Base-by-base conservation (phyloP, 2,113 vertebrate species). In the Gopherus flavomarginatus region DNA sequence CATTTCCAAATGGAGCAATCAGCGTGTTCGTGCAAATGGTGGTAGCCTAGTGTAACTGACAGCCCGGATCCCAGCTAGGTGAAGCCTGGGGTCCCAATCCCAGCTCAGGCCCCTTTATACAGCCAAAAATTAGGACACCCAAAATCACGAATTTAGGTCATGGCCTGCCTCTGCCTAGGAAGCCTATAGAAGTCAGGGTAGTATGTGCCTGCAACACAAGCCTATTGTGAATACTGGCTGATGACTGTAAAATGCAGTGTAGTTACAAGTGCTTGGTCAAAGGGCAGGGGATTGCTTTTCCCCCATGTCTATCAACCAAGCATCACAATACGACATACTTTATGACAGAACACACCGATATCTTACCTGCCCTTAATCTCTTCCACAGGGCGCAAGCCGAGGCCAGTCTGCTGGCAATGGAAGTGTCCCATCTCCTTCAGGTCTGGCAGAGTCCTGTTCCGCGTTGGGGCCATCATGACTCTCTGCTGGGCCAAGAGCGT, bases 401-500 rank as follows among this genome's bases (percentile, higher is more conserved):
- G 69, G 69, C 97, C 97, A 83, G 97, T 94, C 52, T 97, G 98
- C 89, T 98, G 97, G 52, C 98, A 98, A 80, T 98, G 98, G 62
- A 98, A 98, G 16, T 98, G 97, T 4, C 98, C 98, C 54, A 98
- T 98, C 44, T 99, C 98, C 11, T 98, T 98, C 90, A 99, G 98
- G 93, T 99, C 98, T 1, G 98, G 98, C 75, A 99, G 96, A 0
- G 99, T 99, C 95, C 94, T 98, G 97, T 97, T 99, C 90, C 98
- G 98, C 9, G 98, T 98, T 0, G 97, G 98, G 22, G 98, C 93
- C 93, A 99, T 87, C 95, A 98, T 97, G 88, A 99, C 94, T 1
- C 99, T 99, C 97, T 99, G 99, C 95, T 99, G 99, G 22, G 99
- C 98, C 95, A 99, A 97, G 88, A 99, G 98, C 17, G 99, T 98